phyloP scores from a whole-genome alignment of 2,113 vertebrate species.

The Silurus glanis region DNA sequence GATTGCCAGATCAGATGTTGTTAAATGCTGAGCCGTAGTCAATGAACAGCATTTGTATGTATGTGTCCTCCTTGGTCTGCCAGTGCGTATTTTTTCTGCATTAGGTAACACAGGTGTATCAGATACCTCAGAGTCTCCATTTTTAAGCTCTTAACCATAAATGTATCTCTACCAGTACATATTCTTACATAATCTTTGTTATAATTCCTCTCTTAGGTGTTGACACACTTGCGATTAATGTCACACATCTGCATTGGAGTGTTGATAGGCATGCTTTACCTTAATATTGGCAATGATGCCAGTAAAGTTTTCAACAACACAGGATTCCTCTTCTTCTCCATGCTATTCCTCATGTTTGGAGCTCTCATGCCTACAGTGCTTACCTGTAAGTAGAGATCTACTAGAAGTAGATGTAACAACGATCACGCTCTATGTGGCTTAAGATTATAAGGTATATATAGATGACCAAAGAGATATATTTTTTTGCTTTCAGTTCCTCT shows the following conservation, averaged over 20 bases:
- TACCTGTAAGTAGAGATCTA: constrained; percentile 81
- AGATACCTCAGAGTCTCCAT: too few relatives aligned
- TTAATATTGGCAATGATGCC: constrained; percentile 94
- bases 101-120: neutral
- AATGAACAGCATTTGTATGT: too few relatives aligned
- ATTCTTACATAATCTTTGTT: neutral
- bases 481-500: constrained; percentile 79
- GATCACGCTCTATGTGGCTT: too few relatives aligned
- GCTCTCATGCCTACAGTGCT: constrained; percentile 96
- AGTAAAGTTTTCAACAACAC: constrained; percentile 98
- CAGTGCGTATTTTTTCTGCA: too few relatives aligned
- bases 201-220: constrained; percentile 72
- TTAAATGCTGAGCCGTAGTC: too few relatives aligned
- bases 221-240: constrained; percentile 92
- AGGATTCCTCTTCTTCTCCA: constrained; percentile 98
- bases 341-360: constrained; percentile 97
- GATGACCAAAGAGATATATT: too few relatives aligned
- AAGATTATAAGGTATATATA: too few relatives aligned
- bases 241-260: constrained; percentile 91
- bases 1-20: too few relatives aligned
- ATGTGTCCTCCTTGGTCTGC: too few relatives aligned
- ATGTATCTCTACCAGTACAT: neutral
- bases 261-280: constrained; percentile 93
- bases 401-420: too few relatives aligned
- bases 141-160: neutral